These are phyloP conservation scores for Spialia ferax DNA, from an alignment of 2,888 invertebrate species.

Conservation along the genomic window DNA sequence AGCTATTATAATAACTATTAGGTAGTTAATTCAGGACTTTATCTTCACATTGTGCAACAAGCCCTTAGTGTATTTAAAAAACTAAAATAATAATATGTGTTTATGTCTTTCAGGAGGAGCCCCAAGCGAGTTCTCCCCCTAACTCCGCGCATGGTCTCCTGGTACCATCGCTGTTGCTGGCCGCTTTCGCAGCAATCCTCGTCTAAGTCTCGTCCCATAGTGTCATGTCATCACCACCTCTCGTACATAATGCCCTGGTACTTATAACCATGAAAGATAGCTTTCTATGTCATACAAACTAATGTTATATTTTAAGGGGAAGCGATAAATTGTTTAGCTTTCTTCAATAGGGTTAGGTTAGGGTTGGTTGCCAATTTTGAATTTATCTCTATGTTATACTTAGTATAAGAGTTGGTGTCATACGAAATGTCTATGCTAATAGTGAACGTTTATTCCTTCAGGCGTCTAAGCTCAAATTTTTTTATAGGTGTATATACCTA, in stretches of 20 bases:
- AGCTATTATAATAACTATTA: too few relatives aligned
- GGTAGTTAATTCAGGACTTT: too few relatives aligned
- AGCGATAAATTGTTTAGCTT: background rate
- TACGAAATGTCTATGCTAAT: too few relatives aligned
- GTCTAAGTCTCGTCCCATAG: constrained; percentile 7
- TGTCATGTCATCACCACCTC: constrained; percentile 12
- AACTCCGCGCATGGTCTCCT: constrained; percentile 6
- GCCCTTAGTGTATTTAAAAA: too few relatives aligned
- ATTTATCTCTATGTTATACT: too few relatives aligned
- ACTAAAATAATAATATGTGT: too few relatives aligned
- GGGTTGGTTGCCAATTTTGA: too few relatives aligned
- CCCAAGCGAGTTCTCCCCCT: background rate
- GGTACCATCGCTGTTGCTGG: constrained; percentile 12
- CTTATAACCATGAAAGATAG: constrained; percentile 6
- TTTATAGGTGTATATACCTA: too few relatives aligned
- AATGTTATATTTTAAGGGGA: background rate
- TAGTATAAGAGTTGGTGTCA: too few relatives aligned
- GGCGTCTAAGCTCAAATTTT: too few relatives aligned
- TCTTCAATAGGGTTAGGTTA: background rate
- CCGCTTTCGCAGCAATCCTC: constrained; percentile 9
- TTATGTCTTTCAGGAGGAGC: constrained; percentile 11
- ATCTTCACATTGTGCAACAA: too few relatives aligned
- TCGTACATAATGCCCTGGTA: constrained; percentile 36
- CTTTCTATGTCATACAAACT: background rate
- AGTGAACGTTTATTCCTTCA: too few relatives aligned